Base-by-base conservation (phyloP, 2,888 invertebrate genomes). In the Cactoblastis cactorum region DNA sequence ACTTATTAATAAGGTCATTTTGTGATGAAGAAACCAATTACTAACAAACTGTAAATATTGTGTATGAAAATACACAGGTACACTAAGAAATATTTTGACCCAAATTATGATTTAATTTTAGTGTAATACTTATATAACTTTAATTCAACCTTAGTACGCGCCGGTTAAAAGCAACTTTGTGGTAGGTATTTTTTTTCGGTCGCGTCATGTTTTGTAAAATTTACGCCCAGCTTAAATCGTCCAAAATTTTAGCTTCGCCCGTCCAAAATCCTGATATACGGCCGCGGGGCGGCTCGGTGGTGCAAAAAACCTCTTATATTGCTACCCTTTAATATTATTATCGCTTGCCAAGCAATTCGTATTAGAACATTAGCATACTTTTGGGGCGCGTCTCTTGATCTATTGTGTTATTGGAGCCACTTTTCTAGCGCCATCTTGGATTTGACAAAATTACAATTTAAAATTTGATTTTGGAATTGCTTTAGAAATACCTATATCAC, bases 261-360 rank as follows among this genome's bases (percentile, higher is more conserved):
- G 87, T 91, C 91, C 90, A 91, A 88, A 92, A 92, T 92, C 92
- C 92, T 92, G 92, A 92, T 91, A 91, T 90, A 92, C 91, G 91
- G 80, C 71, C 78, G 78, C 61, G 62, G 66, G 70, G 79, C 80
- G 77, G 74, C 67, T 77, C 70, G 64, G 62, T 56, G 65, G 72
- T 68, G 67, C 63, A 69, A 74, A 79, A 84, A 80, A 73, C 61
- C 67, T 67, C 65, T 73, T 62, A 70, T 71, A 67, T 68, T 73
- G 68, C 75, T 56, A 50, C 72, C 62, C 71, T 80, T 78, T 77
- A 72, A 74, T 77, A 78, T 74, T 71, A 73, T 77, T 76, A 77
- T 75, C 65, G 64, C 66, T 71, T 67, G 61, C 67, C 57, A 62
- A 60, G 58, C 65, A 69, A 66, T 72, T 70, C 70, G 65, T 62